Evolutionary conservation across 2,888 invertebrate genomes (phyloP).

Genomic region (Hydrotaea cyrtoneurina): DNA sequence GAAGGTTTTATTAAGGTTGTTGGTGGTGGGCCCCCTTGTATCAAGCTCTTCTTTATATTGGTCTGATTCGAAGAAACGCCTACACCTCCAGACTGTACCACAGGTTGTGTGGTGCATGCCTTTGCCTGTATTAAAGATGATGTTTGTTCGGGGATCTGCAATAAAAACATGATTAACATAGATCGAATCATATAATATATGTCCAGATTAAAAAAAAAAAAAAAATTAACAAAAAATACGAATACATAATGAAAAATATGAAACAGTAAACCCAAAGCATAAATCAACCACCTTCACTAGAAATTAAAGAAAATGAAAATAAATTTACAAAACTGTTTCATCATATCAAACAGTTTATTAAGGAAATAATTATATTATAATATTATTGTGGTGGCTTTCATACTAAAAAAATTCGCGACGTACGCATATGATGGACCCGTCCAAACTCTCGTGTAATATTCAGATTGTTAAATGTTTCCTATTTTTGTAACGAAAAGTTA

Average conservation of each 20-base stretch:
- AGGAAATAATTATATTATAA: no score
- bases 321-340: no score
- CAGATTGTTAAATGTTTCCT: no score
- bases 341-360: no score
- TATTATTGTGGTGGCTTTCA: no score
- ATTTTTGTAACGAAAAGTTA: no score
- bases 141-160: conserved; percentile 47
- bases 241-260: not conserved
- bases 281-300: conserved; percentile 39
- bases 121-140: conserved; percentile 53
- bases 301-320: not conserved
- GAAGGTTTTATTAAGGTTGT: conserved; percentile 56
- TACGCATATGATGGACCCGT: no score
- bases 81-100: conserved; percentile 57
- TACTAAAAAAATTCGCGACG: no score
- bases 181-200: not conserved
- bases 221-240: not conserved
- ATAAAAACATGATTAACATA: not conserved
- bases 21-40: conserved; percentile 46
- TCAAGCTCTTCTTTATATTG: conserved; percentile 58
- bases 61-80: conserved; percentile 68
- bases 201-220: not conserved
- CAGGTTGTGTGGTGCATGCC: not conserved
- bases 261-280: conserved; percentile 12
- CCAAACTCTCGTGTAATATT: no score